These are phyloP conservation scores for Reticulitermes lucifugus DNA, from an alignment of 2,888 invertebrate genomes.

Conservation along the genomic window DNA sequence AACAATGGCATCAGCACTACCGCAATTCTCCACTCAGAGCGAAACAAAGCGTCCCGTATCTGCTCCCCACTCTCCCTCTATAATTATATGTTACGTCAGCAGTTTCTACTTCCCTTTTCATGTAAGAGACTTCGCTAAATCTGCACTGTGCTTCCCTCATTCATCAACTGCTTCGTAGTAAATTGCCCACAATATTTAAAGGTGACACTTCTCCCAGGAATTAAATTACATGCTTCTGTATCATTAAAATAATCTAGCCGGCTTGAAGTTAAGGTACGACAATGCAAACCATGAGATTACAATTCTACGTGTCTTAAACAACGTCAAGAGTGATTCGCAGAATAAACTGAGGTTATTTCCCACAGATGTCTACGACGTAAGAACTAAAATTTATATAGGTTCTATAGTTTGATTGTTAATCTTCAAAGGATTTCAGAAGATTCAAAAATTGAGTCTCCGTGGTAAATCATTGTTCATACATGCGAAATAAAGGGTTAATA, in stretches of 20 bases:
- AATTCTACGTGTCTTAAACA: too few species aligned
- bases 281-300: too few species aligned
- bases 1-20: not conserved
- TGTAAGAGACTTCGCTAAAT: not conserved
- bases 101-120: constrained; percentile 11
- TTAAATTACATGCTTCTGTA: not conserved
- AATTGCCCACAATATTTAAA: not conserved
- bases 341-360: too few species aligned
- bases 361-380: too few species aligned
- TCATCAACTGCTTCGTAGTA: not conserved
- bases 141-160: not conserved
- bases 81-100: constrained; percentile 4
- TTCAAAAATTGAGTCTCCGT: too few species aligned
- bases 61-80: not conserved
- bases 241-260: not conserved
- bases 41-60: not conserved
- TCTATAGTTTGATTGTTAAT: too few species aligned
- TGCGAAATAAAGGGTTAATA: too few species aligned
- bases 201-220: not conserved
- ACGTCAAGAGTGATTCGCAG: too few species aligned
- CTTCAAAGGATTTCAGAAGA: too few species aligned
- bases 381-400: too few species aligned
- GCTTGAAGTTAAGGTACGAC: not conserved
- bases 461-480: too few species aligned
- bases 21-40: not conserved